Percentiles rank a stretch among this genome's conserved stretches.
phyloP scores from a whole-genome alignment of 2,888 invertebrate genomes.

The Omphaloscelis lunosa region DNA sequence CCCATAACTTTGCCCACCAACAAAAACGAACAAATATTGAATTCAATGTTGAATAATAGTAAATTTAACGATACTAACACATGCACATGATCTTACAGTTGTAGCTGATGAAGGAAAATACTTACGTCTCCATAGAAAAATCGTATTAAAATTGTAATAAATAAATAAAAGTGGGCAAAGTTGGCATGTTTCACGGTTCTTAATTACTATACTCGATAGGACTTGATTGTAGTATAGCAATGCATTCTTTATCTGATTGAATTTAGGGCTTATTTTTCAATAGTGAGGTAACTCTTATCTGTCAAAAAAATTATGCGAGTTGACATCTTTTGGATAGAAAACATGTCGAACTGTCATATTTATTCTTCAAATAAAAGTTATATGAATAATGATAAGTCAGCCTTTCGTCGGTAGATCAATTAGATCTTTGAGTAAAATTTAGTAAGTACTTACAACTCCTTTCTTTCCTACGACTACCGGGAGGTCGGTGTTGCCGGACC shows the following conservation, averaged over 20 bases:
- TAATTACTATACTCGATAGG: neutral
- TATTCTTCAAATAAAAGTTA: neutral
- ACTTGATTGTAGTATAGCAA: neutral
- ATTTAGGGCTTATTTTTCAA: neutral
- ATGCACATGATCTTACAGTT: too few species aligned
- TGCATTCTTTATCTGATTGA: neutral
- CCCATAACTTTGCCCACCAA: too few species aligned
- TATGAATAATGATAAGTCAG: neutral
- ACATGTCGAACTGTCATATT: neutral
- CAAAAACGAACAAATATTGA: too few species aligned
- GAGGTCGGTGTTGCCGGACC: slow-evolving; percentile 85
- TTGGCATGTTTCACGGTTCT: too few species aligned
- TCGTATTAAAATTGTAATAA: too few species aligned
- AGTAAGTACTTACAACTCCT: slow-evolving; percentile 81
- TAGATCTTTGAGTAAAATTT: neutral
- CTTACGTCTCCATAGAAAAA: too few species aligned
- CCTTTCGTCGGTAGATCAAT: neutral
- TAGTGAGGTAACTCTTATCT: neutral
- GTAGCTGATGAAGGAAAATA: too few species aligned
- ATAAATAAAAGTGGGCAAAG: too few species aligned
- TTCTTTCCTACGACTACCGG: slow-evolving; percentile 81
- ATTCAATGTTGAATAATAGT: too few species aligned
- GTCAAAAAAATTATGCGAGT: neutral
- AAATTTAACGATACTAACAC: too few species aligned
- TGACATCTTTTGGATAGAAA: neutral